Evolutionary conservation across 2,113 vertebrate genomes (phyloP), one percentile per base, ranked within the genome.

Genomic region (Anolis sagrei): DNA sequence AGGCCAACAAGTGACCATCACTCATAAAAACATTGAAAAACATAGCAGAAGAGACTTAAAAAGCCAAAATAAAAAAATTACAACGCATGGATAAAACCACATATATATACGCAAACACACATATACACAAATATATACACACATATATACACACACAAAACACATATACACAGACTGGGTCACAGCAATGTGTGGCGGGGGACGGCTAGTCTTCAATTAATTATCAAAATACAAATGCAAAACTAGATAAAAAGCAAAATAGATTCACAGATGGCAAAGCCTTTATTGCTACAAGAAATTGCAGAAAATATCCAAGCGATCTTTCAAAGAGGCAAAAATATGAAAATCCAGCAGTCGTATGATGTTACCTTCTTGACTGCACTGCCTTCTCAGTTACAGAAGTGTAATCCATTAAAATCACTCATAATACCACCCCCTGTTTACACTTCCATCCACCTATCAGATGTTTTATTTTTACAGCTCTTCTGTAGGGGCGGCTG

Each of bases 401-500:
- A 73, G 54, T n/a, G 2, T 32, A 87, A 36, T 64, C 34, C 34
- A 79, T 48, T 44, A 73, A 64, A 48, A 72, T 64, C 39, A 77
- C 36, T 13, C 74, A 78, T 74, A 77, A 82, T 51, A 29, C n/a
- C 64, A n/a, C 75, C 39, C 73, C 58, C 73, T 48, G 36, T 87
- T 87, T 78, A 87, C 39, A 74, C 61, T 79, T 83, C 27, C 68
- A 83, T 74, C 69, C 54, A 73, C 80, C 58, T 83, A 83, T 54
- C 81, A 66, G 76, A 51, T 7, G 23, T 79, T 79, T 79, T 61
- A 74, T 74, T 83, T 23, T 82, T 73, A 62, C 69, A 68, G 39
- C 69, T 74, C 76, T 74, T 83, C 69, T 73, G 70, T 54, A 73
- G 58, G 19, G 77, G 82, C 72, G 32, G 86, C 69, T 84, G 64